These are phyloP conservation scores for Todiramphus chloris DNA, from an alignment of 2,113 vertebrate species.

Conservation along the genomic window DNA sequence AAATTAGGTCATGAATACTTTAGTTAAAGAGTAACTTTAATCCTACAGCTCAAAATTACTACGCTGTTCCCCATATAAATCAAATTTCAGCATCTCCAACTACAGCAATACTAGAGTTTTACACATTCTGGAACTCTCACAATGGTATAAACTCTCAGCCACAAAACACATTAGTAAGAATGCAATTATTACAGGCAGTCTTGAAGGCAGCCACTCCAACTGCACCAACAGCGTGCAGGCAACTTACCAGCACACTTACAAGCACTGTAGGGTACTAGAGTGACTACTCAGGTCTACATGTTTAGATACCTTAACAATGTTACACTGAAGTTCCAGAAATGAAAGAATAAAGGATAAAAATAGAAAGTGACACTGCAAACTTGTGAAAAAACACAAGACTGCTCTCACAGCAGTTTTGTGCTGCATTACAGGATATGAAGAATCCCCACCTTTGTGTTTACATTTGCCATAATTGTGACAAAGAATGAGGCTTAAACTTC, in stretches of 20 bases:
- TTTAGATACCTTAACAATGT: not conserved
- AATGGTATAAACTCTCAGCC: not conserved
- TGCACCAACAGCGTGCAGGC: not conserved
- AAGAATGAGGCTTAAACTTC: not conserved
- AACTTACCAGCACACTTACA: not conserved
- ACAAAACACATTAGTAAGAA: not conserved
- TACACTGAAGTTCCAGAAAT: not conserved
- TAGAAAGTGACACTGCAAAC: not conserved
- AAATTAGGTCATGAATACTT: not conserved
- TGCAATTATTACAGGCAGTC: not conserved
- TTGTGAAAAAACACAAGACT: not conserved
- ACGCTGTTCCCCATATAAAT: not conserved
- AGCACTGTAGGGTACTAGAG: not conserved
- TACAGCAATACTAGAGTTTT: not conserved
- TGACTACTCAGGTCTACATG: not conserved
- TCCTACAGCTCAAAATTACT: not conserved
- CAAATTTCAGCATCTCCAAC: not conserved
- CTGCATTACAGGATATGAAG: not conserved
- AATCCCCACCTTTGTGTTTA: not conserved
- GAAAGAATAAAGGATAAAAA: not conserved
- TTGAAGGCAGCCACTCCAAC: not conserved
- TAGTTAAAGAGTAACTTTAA: not conserved
- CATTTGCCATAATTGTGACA: not conserved
- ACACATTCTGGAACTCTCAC: not conserved
- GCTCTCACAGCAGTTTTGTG: not conserved